Percentiles rank a stretch among this genome's conserved stretches.
Conservation (phyloP, 2,797 vertebrate genomes). For the Miichthys miiuy region DNA sequence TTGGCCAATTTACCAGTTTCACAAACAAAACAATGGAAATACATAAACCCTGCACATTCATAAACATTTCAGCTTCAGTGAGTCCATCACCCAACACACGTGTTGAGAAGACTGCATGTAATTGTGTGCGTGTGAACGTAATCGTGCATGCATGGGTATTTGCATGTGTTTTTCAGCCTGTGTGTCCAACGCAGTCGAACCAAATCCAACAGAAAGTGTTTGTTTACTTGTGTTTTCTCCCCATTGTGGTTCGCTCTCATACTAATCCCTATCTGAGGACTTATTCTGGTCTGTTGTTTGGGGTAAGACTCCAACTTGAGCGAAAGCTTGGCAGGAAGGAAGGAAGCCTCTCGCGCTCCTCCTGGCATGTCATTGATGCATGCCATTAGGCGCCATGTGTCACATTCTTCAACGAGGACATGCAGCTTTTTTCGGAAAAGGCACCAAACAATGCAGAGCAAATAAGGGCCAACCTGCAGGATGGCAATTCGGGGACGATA, state of each 20-base stretch:
- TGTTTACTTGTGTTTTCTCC: conserved; percentile 58
- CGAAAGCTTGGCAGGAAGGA: conserved; percentile 60
- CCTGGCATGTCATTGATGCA: conserved; percentile 64
- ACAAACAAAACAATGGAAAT: conserved; percentile 57
- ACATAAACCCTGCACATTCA: conserved; percentile 56
- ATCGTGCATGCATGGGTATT: conserved; percentile 25
- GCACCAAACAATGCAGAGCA: conserved; percentile 47
- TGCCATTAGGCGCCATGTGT: conserved; percentile 69
- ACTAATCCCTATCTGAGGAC: conserved; percentile 75
- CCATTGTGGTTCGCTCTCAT: conserved; percentile 48
- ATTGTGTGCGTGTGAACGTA: conserved; percentile 29
- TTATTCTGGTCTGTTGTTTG: conserved; percentile 69
- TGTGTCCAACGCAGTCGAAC: conserved; percentile 44
- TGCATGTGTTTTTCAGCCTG: conserved; percentile 47
- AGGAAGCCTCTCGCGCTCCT: conserved; percentile 57
- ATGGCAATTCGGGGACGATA: conserved; percentile 51
- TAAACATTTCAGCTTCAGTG: conserved; percentile 59
- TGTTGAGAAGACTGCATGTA: conserved; percentile 23
- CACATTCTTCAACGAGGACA: conserved; percentile 60
- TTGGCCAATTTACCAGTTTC: conserved; percentile 58
- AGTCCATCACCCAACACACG: conserved; percentile 35
- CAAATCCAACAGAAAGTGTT: conserved; percentile 64
- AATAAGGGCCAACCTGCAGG: conserved; percentile 61
- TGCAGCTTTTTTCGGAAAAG: conserved; percentile 46
- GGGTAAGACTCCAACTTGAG: conserved; percentile 64